Conservation (phyloP, 2,797 vertebrate genomes). For the Ptychobarbus kaznakovi region DNA sequence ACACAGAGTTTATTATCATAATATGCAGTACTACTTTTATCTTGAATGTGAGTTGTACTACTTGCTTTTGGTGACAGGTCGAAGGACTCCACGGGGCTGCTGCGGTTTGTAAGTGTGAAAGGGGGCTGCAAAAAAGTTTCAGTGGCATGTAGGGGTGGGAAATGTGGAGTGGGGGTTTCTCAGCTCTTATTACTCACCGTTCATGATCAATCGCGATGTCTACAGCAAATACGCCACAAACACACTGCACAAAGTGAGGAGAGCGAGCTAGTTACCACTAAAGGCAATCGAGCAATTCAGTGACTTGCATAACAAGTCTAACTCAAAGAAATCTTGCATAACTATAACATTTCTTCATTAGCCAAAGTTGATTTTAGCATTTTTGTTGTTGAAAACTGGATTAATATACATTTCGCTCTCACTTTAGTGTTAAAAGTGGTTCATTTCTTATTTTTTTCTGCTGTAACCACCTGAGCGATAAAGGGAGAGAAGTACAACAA, state of each 20-base stretch:
- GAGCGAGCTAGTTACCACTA: neutral
- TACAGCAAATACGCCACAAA: conserved; percentile 4
- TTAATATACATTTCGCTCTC: neutral
- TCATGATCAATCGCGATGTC: conserved; percentile 21
- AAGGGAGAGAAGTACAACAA: neutral
- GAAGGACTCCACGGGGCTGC: conserved; percentile 35
- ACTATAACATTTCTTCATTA: neutral
- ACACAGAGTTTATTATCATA: neutral
- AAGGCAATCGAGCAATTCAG: neutral
- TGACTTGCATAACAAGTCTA: conserved; percentile 22
- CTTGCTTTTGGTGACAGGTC: conserved; percentile 41
- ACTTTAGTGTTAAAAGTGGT: neutral
- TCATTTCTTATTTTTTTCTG: conserved; percentile 12
- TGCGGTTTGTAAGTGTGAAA: conserved; percentile 58
- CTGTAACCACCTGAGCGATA: rapidly evolving
- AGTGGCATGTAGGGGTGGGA: conserved; percentile 37
- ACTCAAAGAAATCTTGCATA: neutral
- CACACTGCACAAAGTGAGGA: neutral
- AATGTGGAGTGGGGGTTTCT: conserved; percentile 43
- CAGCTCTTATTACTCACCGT: conserved; percentile 59
- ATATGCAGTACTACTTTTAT: neutral
- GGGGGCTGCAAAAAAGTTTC: conserved; percentile 57
- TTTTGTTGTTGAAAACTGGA: neutral
- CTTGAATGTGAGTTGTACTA: neutral
- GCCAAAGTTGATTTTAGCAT: neutral